Base-by-base conservation (phyloP, 30 jellyfish, hydroid and myxozoan genomes). In the Cassiopea xamachana region DNA sequence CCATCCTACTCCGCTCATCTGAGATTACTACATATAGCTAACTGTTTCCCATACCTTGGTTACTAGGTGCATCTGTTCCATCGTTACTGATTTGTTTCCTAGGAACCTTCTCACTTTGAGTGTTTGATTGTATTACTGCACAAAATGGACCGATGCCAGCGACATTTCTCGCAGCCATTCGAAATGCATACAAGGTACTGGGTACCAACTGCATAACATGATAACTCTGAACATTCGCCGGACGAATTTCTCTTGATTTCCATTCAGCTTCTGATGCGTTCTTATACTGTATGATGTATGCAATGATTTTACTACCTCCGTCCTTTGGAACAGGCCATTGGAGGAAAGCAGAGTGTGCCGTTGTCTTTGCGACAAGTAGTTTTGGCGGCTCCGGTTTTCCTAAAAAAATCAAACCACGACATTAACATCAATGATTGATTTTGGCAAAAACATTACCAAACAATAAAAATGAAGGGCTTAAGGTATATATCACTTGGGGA, bases 71-170 rank as follows among this genome's bases (percentile, higher is more conserved):
- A 27, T 27, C 39, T 27, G 39, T 27, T 27, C 39, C 39, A 27
- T 27, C 39, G 39, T 27, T 27, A 27, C 39, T 27, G 39, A 27
- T 27, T 27, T 27, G 39, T 27, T 27, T 27, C 39, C 39, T 27
- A 27, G 39, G 39, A 27, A 27, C 39, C 39, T 39, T 17, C 44
- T 15, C 84, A 5, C 43, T 80, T 1, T 14, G 49, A 39, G 96
- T 89, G 46, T 14, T 19, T 48, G 84, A 8, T 2, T 78, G 71
- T n/a, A 60, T 48, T 14, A 15, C 83, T 46, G 39, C 81, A 45
- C 97, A 82, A 8, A 46, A 77, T 46, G 64, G 80, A 85, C 99
- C 84, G 16, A 73, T 74, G 18, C 98, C 99, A 39, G 83, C 97
- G 10, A 46, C 90, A 75, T 95, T 91, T 58, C 92, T 83, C 1